Percentiles rank a stretch among this genome's conserved stretches.
Evolutionary conservation across 2,888 invertebrate genomes (phyloP).

Genomic region (Spialia ferax): DNA sequence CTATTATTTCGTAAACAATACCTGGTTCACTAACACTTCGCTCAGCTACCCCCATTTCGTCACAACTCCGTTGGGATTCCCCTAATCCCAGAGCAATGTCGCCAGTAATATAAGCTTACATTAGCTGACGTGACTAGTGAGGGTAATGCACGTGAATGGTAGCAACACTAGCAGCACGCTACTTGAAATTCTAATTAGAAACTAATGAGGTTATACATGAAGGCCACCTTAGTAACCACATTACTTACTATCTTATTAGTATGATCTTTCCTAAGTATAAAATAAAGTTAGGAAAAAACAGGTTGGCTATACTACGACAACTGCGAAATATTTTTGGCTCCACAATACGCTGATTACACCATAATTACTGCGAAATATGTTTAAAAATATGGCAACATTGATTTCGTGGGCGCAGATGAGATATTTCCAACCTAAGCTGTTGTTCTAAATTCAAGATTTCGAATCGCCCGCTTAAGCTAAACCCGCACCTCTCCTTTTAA

Average conservation of each 20-base stretch:
- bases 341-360: too few species aligned
- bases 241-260: too few species aligned
- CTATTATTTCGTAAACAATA: not conserved
- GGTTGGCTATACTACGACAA: too few species aligned
- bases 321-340: too few species aligned
- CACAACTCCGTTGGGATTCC: slow-evolving; percentile 35
- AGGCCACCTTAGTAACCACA: not conserved
- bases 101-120: slow-evolving; percentile 17
- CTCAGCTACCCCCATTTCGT: slow-evolving; percentile 15
- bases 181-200: slow-evolving; percentile 5
- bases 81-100: slow-evolving; percentile 41
- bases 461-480: not conserved
- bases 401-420: too few species aligned
- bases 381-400: too few species aligned
- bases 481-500: slow-evolving; percentile 3
- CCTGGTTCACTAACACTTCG: slow-evolving; percentile 2
- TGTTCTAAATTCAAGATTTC: not conserved
- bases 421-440: too few species aligned
- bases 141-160: slow-evolving; percentile 6
- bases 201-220: not conserved
- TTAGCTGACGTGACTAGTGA: slow-evolving; percentile 39
- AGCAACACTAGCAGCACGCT: not conserved
- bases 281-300: too few species aligned
- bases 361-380: too few species aligned
- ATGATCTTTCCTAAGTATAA: too few species aligned